A percentile compares a stretch with the other conserved stretches of the same genome.
Conservation (phyloP, 2,888 invertebrate genomes). For the Chrysolina americana region DNA sequence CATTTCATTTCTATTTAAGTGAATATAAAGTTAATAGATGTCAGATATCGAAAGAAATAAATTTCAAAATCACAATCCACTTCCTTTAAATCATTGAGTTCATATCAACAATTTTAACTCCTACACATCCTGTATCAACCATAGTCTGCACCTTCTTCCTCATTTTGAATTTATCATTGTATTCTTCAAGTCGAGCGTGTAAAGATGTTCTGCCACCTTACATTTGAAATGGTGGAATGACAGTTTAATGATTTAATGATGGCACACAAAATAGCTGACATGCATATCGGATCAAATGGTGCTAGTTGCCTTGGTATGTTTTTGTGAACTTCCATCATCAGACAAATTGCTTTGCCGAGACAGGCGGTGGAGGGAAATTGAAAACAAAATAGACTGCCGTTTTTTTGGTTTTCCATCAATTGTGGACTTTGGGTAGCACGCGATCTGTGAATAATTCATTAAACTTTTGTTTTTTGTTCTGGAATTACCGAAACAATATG, state of each 20-base stretch:
- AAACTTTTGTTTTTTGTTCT: background rate
- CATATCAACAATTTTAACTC: too few relatives aligned
- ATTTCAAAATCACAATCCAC: too few relatives aligned
- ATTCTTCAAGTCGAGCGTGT: background rate
- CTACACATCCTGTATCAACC: too few relatives aligned
- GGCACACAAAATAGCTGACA: conserved; percentile 29
- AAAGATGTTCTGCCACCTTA: background rate
- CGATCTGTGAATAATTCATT: conserved; percentile 37
- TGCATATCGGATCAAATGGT: background rate
- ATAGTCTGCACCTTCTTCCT: too few relatives aligned
- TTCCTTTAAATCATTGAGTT: too few relatives aligned
- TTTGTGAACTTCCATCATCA: background rate
- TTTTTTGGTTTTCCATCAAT: conserved; percentile 40
- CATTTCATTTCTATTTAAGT: too few relatives aligned
- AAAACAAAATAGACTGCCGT: conserved; percentile 4
- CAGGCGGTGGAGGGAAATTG: conserved; percentile 7
- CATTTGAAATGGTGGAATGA: conserved; percentile 22
- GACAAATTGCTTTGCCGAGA: background rate
- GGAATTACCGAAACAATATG: background rate
- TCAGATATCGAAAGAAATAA: too few relatives aligned
- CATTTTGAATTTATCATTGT: too few relatives aligned
- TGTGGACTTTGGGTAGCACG: conserved; percentile 41
- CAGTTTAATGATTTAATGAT: conserved; percentile 37
- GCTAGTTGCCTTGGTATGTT: background rate
- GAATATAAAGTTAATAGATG: too few relatives aligned